Percentiles rank a stretch among this genome's conserved stretches.
Conservation (phyloP, 2,888 invertebrate species). For the Eucriotettix oculatus region DNA sequence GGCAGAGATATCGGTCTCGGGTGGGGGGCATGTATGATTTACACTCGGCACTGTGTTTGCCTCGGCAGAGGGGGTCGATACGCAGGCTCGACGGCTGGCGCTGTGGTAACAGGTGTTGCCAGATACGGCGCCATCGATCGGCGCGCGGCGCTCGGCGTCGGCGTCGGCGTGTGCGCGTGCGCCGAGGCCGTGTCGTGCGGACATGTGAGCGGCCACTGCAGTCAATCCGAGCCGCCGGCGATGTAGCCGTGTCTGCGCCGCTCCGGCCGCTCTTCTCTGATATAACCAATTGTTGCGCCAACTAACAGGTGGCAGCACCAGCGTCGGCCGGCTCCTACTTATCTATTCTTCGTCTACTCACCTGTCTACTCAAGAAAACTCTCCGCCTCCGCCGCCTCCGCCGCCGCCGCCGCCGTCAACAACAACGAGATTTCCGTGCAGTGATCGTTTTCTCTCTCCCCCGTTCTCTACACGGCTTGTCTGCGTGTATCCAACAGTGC, state of each 20-base stretch:
- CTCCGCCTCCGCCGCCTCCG: not conserved
- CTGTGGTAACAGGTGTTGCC: conserved; percentile 12
- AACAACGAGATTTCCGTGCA: not conserved
- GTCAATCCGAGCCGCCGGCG: conserved; percentile 4
- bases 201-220: conserved; percentile 1
- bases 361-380: not conserved
- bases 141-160: conserved; percentile 2
- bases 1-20: no score
- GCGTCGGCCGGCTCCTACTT: not conserved
- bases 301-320: not conserved
- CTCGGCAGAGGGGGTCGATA: conserved; percentile 6
- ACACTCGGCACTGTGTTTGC: not conserved
- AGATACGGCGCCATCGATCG: conserved; percentile 10
- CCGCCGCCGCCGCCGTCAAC: not conserved
- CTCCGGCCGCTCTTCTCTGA: not conserved
- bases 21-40: no score
- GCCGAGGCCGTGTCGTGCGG: not conserved
- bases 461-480: not conserved
- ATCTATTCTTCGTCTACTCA: not conserved
- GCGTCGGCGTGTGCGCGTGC: not conserved
- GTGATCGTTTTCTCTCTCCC: not conserved
- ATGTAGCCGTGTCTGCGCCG: conserved; percentile 1
- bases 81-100: conserved; percentile 2
- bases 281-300: not conserved
- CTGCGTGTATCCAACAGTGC: not conserved